Evolutionary conservation across 2,888 invertebrate genomes (phyloP).

Genomic region (Crematogaster levior): DNA sequence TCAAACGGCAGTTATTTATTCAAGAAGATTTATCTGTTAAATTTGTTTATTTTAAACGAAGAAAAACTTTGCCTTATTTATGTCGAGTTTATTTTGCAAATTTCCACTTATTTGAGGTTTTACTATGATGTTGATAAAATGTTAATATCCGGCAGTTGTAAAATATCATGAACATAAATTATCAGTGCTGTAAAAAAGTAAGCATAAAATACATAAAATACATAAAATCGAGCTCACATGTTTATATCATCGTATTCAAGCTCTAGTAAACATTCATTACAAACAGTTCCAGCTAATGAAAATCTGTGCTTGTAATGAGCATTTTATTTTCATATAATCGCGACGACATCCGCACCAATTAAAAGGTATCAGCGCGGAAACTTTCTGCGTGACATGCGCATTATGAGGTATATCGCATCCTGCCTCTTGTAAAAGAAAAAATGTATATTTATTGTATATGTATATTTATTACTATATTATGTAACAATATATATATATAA

Average conservation of each 20-base stretch:
- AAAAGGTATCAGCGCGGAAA: slow-evolving; percentile 26
- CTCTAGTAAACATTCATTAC: slow-evolving; percentile 26
- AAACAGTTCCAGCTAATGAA: slow-evolving; percentile 30
- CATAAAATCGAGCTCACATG: background rate
- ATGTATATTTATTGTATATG: background rate
- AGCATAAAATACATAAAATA: slow-evolving; percentile 18
- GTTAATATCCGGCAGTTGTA: slow-evolving; percentile 2
- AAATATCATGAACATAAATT: slow-evolving; percentile 8
- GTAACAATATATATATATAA: background rate
- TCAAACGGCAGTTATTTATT: background rate
- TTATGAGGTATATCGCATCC: background rate
- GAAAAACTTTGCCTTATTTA: background rate
- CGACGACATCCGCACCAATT: slow-evolving; percentile 30
- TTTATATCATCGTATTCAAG: slow-evolving; percentile 7
- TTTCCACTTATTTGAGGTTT: background rate
- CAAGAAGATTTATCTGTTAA: background rate
- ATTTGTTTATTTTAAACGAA: slow-evolving; percentile 1
- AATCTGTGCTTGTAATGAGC: slow-evolving; percentile 40
- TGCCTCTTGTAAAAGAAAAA: background rate
- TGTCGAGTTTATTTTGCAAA: background rate
- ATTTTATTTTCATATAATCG: slow-evolving; percentile 47
- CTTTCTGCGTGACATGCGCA: background rate
- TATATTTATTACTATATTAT: too few species aligned
- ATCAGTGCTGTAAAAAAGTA: slow-evolving; percentile 12
- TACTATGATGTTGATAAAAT: slow-evolving; percentile 1